phyloP scores from a whole-genome alignment of 1,140 invertebrate genomes.

The Drosophila bifasciata region DNA sequence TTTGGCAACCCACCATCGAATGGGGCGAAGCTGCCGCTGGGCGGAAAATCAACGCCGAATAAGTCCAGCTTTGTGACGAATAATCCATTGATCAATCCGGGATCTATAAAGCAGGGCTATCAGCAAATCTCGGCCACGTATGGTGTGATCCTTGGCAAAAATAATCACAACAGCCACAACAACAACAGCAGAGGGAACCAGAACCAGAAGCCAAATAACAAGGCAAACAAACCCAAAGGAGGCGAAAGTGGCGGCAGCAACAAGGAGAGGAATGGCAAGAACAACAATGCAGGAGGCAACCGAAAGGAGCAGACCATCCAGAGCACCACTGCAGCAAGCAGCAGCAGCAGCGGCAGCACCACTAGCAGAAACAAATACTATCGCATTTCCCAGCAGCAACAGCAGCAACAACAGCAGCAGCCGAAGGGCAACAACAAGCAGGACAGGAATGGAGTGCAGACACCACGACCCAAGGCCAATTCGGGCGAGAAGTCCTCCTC shows the following conservation, averaged over 20 bases:
- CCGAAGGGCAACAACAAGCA: constrained; percentile 61
- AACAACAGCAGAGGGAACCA: constrained; percentile 27
- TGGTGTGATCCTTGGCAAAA: constrained; percentile 66
- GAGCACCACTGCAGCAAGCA: constrained; percentile 22
- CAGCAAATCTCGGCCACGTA: constrained; percentile 80
- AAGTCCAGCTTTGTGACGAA: constrained; percentile 66
- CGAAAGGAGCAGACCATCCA: constrained; percentile 35
- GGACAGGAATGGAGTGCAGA: constrained; percentile 59
- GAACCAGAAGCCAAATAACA: constrained; percentile 45
- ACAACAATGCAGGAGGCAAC: constrained; percentile 40
- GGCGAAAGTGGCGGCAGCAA: constrained; percentile 46
- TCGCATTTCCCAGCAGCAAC: constrained; percentile 69
- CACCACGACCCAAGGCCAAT: constrained; percentile 53
- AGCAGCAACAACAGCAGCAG: constrained; percentile 44
- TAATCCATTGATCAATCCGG: constrained; percentile 60
- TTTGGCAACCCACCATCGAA: constrained; percentile 56
- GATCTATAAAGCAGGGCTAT: constrained; percentile 63
- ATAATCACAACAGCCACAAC: constrained; percentile 45
- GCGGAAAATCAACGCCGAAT: constrained; percentile 56
- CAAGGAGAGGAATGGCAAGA: constrained; percentile 29
- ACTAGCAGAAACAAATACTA: constrained; percentile 70
- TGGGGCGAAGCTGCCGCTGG: constrained; percentile 62
- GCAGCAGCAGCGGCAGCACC: constrained; percentile 56
- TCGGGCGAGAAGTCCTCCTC: constrained; percentile 62
- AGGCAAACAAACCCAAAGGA: constrained; percentile 57